phyloP scores from a whole-genome alignment of 2,113 vertebrate species.

The Spea multiplicata region DNA sequence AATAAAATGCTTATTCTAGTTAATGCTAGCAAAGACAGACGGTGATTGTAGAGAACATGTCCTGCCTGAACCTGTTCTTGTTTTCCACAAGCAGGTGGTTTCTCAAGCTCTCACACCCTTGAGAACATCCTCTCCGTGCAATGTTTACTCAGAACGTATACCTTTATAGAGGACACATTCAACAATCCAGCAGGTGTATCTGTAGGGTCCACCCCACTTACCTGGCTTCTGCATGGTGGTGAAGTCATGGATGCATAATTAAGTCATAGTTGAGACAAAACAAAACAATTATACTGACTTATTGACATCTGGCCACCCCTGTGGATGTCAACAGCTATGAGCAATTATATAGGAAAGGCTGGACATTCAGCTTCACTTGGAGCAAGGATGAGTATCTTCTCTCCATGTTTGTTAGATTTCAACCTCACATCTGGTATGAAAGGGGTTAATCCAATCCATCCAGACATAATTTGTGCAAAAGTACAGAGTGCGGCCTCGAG shows the following conservation, averaged over 20 bases:
- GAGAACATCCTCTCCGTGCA: constrained; percentile 7
- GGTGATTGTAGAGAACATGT: constrained; percentile 9
- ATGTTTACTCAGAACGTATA: constrained; percentile 18
- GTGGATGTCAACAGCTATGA: too few relatives aligned
- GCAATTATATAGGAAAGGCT: too few relatives aligned
- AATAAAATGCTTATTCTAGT: background rate
- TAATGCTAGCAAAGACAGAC: background rate
- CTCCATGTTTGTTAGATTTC: too few relatives aligned
- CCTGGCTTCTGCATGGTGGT: background rate
- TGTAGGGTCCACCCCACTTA: background rate
- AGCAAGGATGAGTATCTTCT: too few relatives aligned
- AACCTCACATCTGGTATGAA: background rate
- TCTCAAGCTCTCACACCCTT: constrained; percentile 12
- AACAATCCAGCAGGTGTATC: constrained; percentile 13
- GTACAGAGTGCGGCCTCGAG: background rate
- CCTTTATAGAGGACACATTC: constrained; percentile 16
- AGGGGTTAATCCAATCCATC: background rate
- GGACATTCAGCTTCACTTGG: too few relatives aligned
- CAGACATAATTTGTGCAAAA: background rate
- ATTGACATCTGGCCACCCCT: too few relatives aligned
- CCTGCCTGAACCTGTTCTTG: constrained; percentile 13
- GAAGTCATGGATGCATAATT: too few relatives aligned
- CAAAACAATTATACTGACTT: too few relatives aligned
- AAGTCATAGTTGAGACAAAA: too few relatives aligned
- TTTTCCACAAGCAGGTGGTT: constrained; percentile 16